phyloP scores from a whole-genome alignment of 2,113 vertebrate species.

The Pelusios castaneus region DNA sequence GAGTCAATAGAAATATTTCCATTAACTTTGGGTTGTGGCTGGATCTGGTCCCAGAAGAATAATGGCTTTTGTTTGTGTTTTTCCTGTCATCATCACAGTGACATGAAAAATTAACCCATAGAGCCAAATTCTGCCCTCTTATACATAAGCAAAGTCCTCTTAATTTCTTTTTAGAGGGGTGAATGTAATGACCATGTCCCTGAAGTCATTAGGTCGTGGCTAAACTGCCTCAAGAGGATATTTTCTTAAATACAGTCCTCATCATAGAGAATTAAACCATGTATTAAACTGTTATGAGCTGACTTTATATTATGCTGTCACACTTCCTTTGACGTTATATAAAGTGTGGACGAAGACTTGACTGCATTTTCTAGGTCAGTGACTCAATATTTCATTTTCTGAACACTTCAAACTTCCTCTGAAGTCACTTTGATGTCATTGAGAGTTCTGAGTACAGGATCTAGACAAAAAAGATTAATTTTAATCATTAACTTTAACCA shows the following conservation, averaged over 20 bases:
- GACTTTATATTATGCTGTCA: neutral
- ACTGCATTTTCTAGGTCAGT: neutral
- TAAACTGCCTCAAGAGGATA: neutral
- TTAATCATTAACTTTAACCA: neutral
- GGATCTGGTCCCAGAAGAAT: neutral
- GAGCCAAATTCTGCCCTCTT: neutral
- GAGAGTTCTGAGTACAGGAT: neutral
- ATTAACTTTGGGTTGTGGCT: neutral
- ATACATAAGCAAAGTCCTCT: neutral
- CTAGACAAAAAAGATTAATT: neutral
- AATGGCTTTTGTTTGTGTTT: neutral
- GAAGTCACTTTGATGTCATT: neutral
- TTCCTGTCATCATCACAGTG: neutral
- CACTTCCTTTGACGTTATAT: neutral
- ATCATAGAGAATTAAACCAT: neutral
- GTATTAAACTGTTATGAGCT: neutral
- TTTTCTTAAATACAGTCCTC: neutral
- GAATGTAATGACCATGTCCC: neutral
- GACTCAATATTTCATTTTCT: neutral
- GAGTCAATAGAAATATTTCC: neutral
- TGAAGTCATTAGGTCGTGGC: neutral
- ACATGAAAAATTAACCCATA: neutral
- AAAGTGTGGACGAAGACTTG: neutral
- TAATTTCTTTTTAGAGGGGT: neutral
- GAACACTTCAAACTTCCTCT: neutral